phyloP scores from a whole-genome alignment of 2,113 vertebrate species.

The Oncorhynchus tshawytscha region DNA sequence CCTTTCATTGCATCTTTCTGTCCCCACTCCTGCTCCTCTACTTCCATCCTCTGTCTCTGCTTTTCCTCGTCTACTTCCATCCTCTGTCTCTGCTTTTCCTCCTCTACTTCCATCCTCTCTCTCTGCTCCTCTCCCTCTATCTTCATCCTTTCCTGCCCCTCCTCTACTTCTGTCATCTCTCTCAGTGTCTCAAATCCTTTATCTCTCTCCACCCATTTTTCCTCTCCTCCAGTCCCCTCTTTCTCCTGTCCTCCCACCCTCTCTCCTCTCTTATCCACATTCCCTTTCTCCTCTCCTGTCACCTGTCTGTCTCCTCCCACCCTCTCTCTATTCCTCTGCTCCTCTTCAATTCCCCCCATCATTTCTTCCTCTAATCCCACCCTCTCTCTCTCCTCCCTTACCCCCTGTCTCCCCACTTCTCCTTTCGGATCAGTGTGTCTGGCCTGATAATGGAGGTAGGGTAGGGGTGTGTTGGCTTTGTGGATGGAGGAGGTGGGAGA shows the following conservation, averaged over 20 bases:
- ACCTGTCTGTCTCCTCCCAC: conserved; percentile 26
- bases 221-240: too few relatives aligned
- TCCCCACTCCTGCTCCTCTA: conserved; percentile 31
- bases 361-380: neutral
- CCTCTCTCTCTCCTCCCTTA: neutral
- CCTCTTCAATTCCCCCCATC: neutral
- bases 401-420: conserved; percentile 13
- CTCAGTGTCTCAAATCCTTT: too few relatives aligned
- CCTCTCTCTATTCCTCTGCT: conserved; percentile 6
- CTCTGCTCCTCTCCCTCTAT: too few relatives aligned
- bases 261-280: too few relatives aligned
- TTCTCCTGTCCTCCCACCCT: too few relatives aligned
- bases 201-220: too few relatives aligned
- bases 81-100: neutral
- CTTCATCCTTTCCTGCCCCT: too few relatives aligned
- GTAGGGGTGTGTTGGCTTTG: conserved; percentile 39
- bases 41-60: conserved; percentile 14
- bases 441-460: neutral
- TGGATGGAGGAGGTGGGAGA: conserved; percentile 33
- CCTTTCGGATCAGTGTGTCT: conserved; percentile 21
- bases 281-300: conserved; percentile 15
- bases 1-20: conserved; percentile 22
- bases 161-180: too few relatives aligned
- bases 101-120: too few relatives aligned
- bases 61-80: conserved; percentile 24